Base-by-base conservation (phyloP, 1,140 invertebrate species). In the Galendromus occidentalis region DNA sequence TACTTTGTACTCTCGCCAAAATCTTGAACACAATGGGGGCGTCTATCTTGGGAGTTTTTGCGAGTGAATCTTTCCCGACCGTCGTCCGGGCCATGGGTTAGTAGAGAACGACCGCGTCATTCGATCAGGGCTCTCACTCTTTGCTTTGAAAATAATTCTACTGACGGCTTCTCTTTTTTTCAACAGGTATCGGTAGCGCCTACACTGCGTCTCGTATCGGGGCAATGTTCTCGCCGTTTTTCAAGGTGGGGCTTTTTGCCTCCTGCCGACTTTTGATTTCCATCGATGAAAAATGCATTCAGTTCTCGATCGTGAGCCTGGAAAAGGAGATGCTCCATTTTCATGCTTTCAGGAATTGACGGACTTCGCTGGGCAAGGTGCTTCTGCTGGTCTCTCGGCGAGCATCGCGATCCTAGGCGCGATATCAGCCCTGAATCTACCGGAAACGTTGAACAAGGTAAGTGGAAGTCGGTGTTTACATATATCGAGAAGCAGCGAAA, bases 401-500 rank as follows among this genome's bases (percentile, higher is more conserved):
- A 22, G 1, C 20, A 59, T 59, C 51, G 51, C 51, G 14, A 14
- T 25, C 25, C 33, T 59, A 4, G 51, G 51, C 1, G 51, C 51
- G 2, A 6, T 59, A 1, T 59, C 51, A 1, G 22, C 51, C 2
- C 51, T 59, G 4, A 20, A 17, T 25, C 33, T 59, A 22, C 51
- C 51, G 2, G 51, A 59, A 59, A 59, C 51, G 22, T 22, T 59
- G 14, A 59, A 59, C 22, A 59, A 59, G 51, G 51, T 59, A 29
- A 22, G 45, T 47, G 20, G 14, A 47, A n/a, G n/a, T n/a, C n/a
- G n/a, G n/a, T n/a, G n/a, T n/a, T n/a, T n/a, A n/a, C n/a, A n/a
- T n/a, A n/a, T n/a, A n/a, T n/a, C n/a, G n/a, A n/a, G n/a, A n/a
- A n/a, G n/a, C n/a, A n/a, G n/a, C n/a, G n/a, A n/a, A n/a, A n/a